Evolutionary conservation across 2,888 invertebrate genomes (phyloP), one percentile per base, ranked within the genome.

Genomic region (Apocheima hispidaria): DNA sequence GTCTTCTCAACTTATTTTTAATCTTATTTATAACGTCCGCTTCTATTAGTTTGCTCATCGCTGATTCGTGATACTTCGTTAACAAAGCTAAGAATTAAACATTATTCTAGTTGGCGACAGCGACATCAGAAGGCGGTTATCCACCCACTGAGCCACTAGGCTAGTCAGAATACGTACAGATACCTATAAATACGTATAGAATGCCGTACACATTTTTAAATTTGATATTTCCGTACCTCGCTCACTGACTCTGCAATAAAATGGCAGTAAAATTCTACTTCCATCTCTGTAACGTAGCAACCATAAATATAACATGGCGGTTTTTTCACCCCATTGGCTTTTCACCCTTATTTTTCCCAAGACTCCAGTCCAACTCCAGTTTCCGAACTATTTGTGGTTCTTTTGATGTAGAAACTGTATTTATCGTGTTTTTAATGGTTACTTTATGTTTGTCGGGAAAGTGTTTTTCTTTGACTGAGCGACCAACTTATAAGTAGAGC

Each of bases 401-500:
- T 16, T 46, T 16, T 46, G 18, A 33, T 30, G n/a, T 4, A 33
- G 21, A 48, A 48, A n/a, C n/a, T n/a, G n/a, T n/a, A n/a, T n/a
- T n/a, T n/a, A n/a, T n/a, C n/a, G n/a, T n/a, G n/a, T n/a, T n/a
- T 48, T 33, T 33, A 48, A 48, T 40, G 20, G 0, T 2, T 40
- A 18, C 7, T 40, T 40, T 40, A 40, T 5, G 18, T 2, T 40
- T 40, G 2, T 21, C 30, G 33, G 48, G 20, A 7, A 43, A 43
- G 14, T 40, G 6, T 10, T 40, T 40, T 40, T 40, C 12, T 40
- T 20, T 40, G 12, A 14, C 16, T 9, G 2, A 36, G 36, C 7
- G 14, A 36, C n/a, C 6, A 35, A 36, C 5, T 16, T 16, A 4
- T 36, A 16, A 9, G 16, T 7, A 2, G 16, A 16, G n/a, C 2